These are phyloP conservation scores for Poeciliopsis turrubarensis DNA, from an alignment of 2,113 vertebrate genomes.

Conservation along the genomic window DNA sequence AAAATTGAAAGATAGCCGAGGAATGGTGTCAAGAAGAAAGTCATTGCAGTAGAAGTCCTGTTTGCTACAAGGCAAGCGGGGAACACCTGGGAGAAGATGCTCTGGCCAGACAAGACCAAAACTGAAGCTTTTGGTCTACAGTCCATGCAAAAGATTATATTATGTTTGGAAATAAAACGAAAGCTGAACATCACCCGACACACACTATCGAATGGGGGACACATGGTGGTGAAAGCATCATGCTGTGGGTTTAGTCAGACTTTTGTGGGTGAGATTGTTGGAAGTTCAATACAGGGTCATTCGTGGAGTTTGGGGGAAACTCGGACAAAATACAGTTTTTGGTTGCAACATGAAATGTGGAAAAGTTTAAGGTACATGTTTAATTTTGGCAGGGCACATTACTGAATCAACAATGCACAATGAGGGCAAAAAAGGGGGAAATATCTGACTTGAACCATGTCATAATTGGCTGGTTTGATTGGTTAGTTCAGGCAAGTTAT, in stretches of 20 bases:
- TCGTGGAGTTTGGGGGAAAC: too few relatives aligned
- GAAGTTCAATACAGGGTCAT: neutral
- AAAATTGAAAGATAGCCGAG: neutral
- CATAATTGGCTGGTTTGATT: neutral
- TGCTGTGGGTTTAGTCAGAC: neutral
- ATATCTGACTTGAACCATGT: neutral
- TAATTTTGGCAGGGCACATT: neutral
- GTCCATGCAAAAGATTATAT: too few relatives aligned
- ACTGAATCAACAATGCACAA: too few relatives aligned
- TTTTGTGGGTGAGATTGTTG: neutral
- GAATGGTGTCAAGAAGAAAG: neutral
- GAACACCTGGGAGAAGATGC: too few relatives aligned
- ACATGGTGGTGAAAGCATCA: neutral
- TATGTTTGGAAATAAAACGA: too few relatives aligned
- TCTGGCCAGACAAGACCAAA: too few relatives aligned
- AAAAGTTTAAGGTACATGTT: neutral
- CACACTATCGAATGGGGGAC: neutral
- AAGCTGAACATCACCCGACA: too few relatives aligned
- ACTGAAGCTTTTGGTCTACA: too few relatives aligned
- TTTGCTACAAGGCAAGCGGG: neutral
- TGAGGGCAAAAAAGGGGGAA: neutral
- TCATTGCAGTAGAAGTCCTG: neutral
- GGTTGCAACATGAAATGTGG: neutral
- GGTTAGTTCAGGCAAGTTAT: fast-evolving
- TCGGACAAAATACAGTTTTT: neutral